Base-by-base conservation (phyloP, 2,888 invertebrate genomes). In the Atethmia centrago region DNA sequence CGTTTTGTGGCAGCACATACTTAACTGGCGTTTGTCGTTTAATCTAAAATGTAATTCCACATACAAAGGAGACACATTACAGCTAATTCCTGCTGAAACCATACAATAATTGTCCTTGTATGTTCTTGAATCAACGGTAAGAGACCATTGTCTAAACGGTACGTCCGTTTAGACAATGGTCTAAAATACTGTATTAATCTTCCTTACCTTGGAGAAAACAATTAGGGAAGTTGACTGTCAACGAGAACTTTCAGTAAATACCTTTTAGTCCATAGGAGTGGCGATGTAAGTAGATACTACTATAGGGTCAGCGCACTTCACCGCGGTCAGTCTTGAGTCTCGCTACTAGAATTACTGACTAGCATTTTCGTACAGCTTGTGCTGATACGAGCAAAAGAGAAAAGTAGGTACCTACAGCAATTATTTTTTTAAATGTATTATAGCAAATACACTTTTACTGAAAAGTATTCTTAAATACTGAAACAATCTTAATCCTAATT, bases 181-280 rank as follows among this genome's bases (percentile, higher is more conserved):
- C 42, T 45, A 12, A 25, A 40, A 61, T n/a, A 56, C 45, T 10
- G 51, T 31, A 51, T 36, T 78, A 74, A 78, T 75, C 82, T 66
- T 67, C 28, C 16, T 36, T 51, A 69, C 19, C 78, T 70, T 47
- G 36, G 28, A 21, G 61, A 58, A 68, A 62, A 78, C 61, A 83
- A 69, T 68, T 58, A 68, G 19, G 56, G 36, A 78, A 68, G 56
- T 47, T 16, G 19, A 25, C 31, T 68, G 83, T 83, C 79, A 75
- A 31, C 76, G 10, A 28, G 31, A 59, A 45, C 56, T 78, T 63
- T 55, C 12, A 49, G 42, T 14, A 3, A 16, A 28, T 36, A 63
- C 12, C 9, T 64, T 31, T 28, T 14, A 31, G 16, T 25, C 45
- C 19, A 53, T 53, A 55, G 12, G 14, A 36, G 63, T 62, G 42